phyloP scores from a whole-genome alignment of 1,140 invertebrate genomes.

The Rhizoglyphus robini region DNA sequence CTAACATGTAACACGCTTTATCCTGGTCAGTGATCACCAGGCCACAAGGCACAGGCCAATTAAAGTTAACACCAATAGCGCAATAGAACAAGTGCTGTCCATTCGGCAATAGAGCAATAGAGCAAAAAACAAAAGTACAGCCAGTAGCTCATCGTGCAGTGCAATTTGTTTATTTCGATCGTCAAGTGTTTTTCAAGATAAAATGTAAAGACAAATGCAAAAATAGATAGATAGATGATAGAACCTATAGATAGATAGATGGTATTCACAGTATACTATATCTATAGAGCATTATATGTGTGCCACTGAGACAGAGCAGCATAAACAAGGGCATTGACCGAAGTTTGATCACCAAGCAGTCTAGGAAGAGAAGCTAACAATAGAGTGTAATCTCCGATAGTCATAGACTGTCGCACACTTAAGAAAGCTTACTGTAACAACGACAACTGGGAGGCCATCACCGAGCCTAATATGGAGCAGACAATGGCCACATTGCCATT shows the following conservation, averaged over 20 bases:
- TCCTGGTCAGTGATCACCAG: too few species aligned
- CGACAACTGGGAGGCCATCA: constrained; percentile 25
- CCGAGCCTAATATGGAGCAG: constrained; percentile 34
- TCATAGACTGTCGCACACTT: not conserved
- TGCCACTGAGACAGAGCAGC: not conserved
- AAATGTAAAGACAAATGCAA: too few species aligned
- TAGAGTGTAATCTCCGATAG: not conserved
- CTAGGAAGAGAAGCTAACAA: not conserved
- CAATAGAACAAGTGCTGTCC: too few species aligned
- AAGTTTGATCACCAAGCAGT: constrained; percentile 3
- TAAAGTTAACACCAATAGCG: too few species aligned
- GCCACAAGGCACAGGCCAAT: too few species aligned
- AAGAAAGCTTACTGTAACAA: not conserved
- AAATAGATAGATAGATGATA: not conserved
- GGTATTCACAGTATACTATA: constrained; percentile 6
- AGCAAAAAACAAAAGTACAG: too few species aligned
- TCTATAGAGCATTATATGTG: not conserved
- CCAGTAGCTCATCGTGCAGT: too few species aligned
- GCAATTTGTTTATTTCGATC: too few species aligned
- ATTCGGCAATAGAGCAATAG: too few species aligned
- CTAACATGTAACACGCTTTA: too few species aligned
- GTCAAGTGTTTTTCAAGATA: too few species aligned
- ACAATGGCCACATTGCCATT: constrained; percentile 33
- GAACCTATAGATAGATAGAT: too few species aligned
- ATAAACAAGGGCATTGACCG: constrained; percentile 15